Conservation (phyloP, 92 coral and sea anemone genomes). For the Phenganax marumi region DNA sequence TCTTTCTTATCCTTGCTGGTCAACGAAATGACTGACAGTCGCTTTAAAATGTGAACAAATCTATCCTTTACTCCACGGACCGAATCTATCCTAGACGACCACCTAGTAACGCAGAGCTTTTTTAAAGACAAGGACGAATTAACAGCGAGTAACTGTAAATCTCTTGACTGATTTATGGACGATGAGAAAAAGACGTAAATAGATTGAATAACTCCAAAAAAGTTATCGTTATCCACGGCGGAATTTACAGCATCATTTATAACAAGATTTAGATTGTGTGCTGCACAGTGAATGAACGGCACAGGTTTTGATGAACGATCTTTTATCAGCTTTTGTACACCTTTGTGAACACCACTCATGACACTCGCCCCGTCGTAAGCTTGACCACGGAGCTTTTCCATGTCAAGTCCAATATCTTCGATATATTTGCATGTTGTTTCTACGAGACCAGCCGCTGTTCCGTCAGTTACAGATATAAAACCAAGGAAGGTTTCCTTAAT, state of each 20-base stretch:
- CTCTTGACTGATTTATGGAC: slow-evolving; percentile 31
- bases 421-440: background rate
- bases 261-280: slow-evolving; percentile 15
- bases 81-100: slow-evolving; percentile 26
- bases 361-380: slow-evolving; percentile 5
- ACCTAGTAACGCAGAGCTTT: slow-evolving; percentile 18
- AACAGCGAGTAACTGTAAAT: slow-evolving; percentile 22
- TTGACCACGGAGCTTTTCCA: background rate
- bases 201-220: slow-evolving; percentile 22
- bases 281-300: slow-evolving; percentile 16
- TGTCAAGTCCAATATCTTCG: slow-evolving; percentile 4
- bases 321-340: slow-evolving; percentile 35
- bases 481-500: background rate
- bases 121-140: slow-evolving; percentile 17
- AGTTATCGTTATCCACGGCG: slow-evolving; percentile 17
- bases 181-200: slow-evolving; percentile 32
- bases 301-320: slow-evolving; percentile 16
- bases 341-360: slow-evolving; percentile 35
- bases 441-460: slow-evolving; percentile 17
- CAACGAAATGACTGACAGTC: slow-evolving; percentile 30
- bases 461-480: background rate
- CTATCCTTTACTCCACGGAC: slow-evolving; percentile 25
- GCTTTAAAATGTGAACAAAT: slow-evolving; percentile 12
- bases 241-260: slow-evolving; percentile 31
- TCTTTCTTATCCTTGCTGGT: slow-evolving; percentile 12